Percentiles rank a stretch among this genome's conserved stretches.
phyloP scores from a whole-genome alignment of 1,140 invertebrate species.

The Pomacea maculata region DNA sequence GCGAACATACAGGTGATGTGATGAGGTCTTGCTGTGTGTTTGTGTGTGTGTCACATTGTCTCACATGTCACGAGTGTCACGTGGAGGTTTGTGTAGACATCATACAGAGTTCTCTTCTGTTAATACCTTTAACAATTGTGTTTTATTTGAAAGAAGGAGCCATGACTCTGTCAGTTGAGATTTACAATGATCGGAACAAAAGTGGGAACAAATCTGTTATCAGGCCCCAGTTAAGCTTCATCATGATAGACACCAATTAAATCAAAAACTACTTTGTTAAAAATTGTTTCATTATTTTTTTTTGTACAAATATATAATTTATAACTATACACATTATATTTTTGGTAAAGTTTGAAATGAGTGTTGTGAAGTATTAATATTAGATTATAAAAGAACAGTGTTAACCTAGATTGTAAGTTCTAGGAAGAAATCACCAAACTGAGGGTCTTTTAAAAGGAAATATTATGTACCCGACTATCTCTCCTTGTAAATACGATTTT shows the following conservation, averaged over 20 bases:
- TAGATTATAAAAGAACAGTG: too few species aligned
- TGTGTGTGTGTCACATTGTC: background rate
- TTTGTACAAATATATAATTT: background rate
- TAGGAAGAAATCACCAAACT: too few species aligned
- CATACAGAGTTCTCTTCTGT: too few species aligned
- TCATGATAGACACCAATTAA: background rate
- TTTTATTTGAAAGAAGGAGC: background rate
- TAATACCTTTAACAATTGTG: too few species aligned
- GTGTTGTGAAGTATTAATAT: background rate
- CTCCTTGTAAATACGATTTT: too few species aligned
- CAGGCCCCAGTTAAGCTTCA: background rate
- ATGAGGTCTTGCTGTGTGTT: slow-evolving; percentile 1
- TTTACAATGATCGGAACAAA: background rate
- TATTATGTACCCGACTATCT: too few species aligned
- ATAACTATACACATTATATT: background rate
- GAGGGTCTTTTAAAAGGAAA: too few species aligned
- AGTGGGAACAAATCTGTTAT: background rate
- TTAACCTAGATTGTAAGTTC: too few species aligned
- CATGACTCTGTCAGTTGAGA: background rate
- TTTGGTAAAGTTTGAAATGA: background rate
- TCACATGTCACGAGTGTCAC: background rate
- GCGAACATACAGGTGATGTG: background rate
- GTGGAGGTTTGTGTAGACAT: background rate
- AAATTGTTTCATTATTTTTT: background rate
- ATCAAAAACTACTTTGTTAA: background rate